Evolutionary conservation across 2,888 invertebrate species (phyloP), one percentile per base, ranked within the genome.

Genomic region (Rugalucina vietnamica): DNA sequence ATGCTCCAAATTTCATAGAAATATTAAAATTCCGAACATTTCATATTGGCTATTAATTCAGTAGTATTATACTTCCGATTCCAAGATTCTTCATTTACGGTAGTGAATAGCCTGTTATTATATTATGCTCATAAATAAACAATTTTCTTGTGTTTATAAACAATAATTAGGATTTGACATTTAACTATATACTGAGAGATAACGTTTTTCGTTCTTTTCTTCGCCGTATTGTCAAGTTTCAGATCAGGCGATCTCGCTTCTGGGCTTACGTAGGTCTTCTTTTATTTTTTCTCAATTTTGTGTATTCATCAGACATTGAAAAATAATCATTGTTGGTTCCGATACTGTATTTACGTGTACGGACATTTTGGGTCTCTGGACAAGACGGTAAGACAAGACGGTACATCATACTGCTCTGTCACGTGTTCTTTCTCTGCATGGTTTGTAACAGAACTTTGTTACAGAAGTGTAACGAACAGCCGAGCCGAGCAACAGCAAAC

Each of bases 181-280:
- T 60, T 60, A 60, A 29, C 60, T 60, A 60, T 60, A 60, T 14
- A 60, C 60, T 27, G 60, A 60, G 60, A 60, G 60, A 60, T 60
- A 60, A 60, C 29, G 24, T 27, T 27, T 29, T 60, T 60, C 29
- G 27, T 29, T n/a, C 29, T 24, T 24, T 24, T 60, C 60, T 60
- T 60, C 60, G 29, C 60, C 43, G 27, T 60, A 60, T 60, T 60
- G 24, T 60, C n/a, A n/a, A n/a, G n/a, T n/a, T n/a, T n/a, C n/a
- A n/a, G n/a, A n/a, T n/a, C n/a, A n/a, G n/a, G n/a, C n/a, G n/a
- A n/a, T n/a, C n/a, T n/a, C n/a, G n/a, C n/a, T n/a, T n/a, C n/a
- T n/a, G n/a, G n/a, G n/a, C n/a, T n/a, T n/a, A n/a, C n/a, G n/a
- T n/a, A n/a, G n/a, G n/a, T n/a, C n/a, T n/a, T n/a, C n/a, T n/a